These are phyloP conservation scores for Stenodema calcarata DNA, from an alignment of 2,888 invertebrate species.

Conservation along the genomic window DNA sequence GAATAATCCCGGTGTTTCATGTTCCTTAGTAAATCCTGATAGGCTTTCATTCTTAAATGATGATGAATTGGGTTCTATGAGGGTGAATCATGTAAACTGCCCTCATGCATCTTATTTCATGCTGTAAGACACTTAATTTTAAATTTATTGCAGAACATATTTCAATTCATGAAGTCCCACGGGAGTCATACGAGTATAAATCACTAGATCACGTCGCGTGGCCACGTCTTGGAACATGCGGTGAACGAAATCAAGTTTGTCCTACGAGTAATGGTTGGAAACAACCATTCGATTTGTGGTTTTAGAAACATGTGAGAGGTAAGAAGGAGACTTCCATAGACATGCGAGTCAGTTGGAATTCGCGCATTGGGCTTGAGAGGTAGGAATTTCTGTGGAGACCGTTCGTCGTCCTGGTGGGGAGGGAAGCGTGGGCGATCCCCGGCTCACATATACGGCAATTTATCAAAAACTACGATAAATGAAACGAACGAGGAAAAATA, in stretches of 20 bases:
- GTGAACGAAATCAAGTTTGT: not conserved
- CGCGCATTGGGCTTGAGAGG: not conserved
- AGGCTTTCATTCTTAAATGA: not conserved
- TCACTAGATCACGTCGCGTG: not conserved
- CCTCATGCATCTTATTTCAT: not conserved
- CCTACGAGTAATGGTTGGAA: too few relatives aligned
- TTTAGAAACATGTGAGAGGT: not conserved
- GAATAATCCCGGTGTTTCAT: too few relatives aligned
- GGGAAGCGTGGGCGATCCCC: not conserved
- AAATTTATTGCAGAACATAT: not conserved
- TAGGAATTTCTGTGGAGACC: not conserved
- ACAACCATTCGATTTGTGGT: not conserved
- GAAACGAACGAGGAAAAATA: slow-evolving; percentile 1
- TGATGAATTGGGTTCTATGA: not conserved
- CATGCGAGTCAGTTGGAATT: not conserved
- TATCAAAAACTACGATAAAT: not conserved
- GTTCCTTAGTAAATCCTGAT: too few relatives aligned
- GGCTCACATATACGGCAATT: not conserved
- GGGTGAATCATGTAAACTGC: not conserved
- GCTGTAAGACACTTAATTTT: not conserved
- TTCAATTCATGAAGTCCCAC: not conserved
- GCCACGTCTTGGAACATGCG: not conserved
- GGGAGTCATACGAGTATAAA: not conserved
- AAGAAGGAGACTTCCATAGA: not conserved
- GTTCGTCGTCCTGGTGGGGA: not conserved